Percentiles rank a stretch among this genome's conserved stretches.
These are phyloP conservation scores for Mercenaria mercenaria DNA, from an alignment of 1,140 invertebrate genomes.

Conservation along the genomic window DNA sequence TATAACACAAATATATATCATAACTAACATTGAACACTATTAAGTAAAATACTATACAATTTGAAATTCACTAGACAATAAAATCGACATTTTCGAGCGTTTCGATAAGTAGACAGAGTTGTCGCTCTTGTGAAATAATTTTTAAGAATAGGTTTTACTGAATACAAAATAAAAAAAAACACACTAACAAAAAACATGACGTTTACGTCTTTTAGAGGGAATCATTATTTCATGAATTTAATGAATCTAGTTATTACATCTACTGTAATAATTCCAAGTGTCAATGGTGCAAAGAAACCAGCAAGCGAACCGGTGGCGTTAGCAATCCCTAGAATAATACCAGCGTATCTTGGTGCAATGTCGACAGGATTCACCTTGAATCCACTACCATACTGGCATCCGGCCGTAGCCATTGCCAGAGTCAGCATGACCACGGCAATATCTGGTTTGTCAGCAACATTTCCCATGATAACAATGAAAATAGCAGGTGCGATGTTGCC, in stretches of 20 bases:
- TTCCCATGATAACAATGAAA: slow-evolving; percentile 78
- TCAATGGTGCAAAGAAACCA: slow-evolving; percentile 80
- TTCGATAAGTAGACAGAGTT: background rate
- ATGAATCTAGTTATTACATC: slow-evolving; percentile 65
- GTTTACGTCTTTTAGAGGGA: background rate
- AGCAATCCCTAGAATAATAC: slow-evolving; percentile 82
- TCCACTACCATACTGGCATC: slow-evolving; percentile 90
- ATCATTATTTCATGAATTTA: background rate
- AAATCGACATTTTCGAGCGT: no score
- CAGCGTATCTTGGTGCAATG: slow-evolving; percentile 90
- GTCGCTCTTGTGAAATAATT: background rate
- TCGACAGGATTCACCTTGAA: slow-evolving; percentile 94
- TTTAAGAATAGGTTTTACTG: background rate
- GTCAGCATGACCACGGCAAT: slow-evolving; percentile 93
- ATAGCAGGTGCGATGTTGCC: slow-evolving; percentile 76
- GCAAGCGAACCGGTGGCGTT: slow-evolving; percentile 80
- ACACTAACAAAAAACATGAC: background rate
- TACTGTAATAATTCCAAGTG: slow-evolving; percentile 76
- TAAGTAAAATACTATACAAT: background rate
- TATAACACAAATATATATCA: background rate
- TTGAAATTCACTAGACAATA: background rate
- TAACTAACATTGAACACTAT: background rate
- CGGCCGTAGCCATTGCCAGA: slow-evolving; percentile 91
- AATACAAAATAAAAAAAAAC: background rate
- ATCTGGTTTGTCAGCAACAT: slow-evolving; percentile 84